Base-by-base conservation (phyloP, 2,113 vertebrate species). In the Desmodus rotundus region DNA sequence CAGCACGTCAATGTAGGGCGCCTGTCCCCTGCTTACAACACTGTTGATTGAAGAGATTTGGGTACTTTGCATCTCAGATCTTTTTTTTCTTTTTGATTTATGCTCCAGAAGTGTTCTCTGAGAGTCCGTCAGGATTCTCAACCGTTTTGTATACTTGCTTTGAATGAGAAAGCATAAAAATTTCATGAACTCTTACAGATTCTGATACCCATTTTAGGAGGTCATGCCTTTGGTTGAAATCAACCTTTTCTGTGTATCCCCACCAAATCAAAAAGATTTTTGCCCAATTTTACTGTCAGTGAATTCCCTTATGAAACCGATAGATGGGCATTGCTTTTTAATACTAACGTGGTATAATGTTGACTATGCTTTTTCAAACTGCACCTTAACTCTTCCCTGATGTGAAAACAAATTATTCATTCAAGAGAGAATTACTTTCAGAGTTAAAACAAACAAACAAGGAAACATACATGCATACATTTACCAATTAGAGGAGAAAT, bases 361-460 rank as follows among this genome's bases (percentile, higher is more conserved):
- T 41, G 6, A 72, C 58, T 54, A 31, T n/a, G 12, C 1, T 58
- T 94, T 77, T 72, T 41, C 2, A 65, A 72, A 65, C 5, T 41
- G 20, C 3, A 28, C 16, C 8, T 36, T 83, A 41, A 83, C 20
- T 12, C 31, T 63, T 76, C 15, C 54, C 54, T 76, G n/a, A 33
- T 19, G 50, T 43, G 61, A 68, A 85, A 94, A 90, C 12, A 93
- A 63, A 86, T 50, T 24, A 56, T 31, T 3, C 2, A 47, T 81
- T 85, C 4, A 52, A 70, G 17, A 82, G 82, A 87, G 92, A 97
- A 95, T 94, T 97, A 90, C 36, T 98, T 98, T 98, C 13, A 91
- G 93, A 63, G 67, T 82, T 22, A 96, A 4, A n/a, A 13, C 5
- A 81, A 81, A 31, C 68, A 84, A 78, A 93, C 61, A 61, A 31